Evolutionary conservation across 2,113 vertebrate species (phyloP).

Genomic region (Canis aureus): DNA sequence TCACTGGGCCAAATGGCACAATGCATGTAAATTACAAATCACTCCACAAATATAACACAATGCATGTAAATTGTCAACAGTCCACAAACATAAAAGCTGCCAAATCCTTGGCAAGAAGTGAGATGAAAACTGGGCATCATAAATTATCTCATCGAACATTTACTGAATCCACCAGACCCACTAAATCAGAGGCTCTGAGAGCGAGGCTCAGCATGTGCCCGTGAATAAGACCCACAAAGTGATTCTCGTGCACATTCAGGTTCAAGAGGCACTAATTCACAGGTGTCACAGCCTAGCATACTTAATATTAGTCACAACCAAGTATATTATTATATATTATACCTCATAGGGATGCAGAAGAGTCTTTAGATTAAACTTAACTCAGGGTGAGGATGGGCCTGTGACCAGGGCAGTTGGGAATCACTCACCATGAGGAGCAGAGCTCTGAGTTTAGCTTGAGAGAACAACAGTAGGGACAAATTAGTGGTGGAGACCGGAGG

Average conservation of each 20-base stretch:
- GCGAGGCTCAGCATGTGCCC: neutral
- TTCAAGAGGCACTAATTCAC: neutral
- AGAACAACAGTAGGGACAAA: neutral
- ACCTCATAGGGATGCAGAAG: neutral
- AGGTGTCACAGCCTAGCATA: neutral
- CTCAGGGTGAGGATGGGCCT: neutral
- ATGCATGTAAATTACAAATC: neutral
- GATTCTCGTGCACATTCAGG: neutral
- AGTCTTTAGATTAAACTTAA: neutral
- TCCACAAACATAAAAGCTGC: neutral
- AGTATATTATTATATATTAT: neutral
- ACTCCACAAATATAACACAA: neutral
- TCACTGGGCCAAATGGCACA: neutral
- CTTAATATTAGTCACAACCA: neutral
- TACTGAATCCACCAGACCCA: neutral
- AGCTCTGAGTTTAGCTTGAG: neutral
- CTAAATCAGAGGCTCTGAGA: neutral
- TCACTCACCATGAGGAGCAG: neutral
- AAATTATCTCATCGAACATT: slow-evolving; percentile 19
- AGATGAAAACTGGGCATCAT: neutral
- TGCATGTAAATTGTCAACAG: neutral
- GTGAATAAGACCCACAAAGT: neutral
- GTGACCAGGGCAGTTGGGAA: neutral
- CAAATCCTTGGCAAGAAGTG: neutral
- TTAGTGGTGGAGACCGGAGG: neutral